Evolutionary conservation across 2,113 vertebrate species (phyloP), one percentile per base, ranked within the genome.

Genomic region (Eurystomus gularis): DNA sequence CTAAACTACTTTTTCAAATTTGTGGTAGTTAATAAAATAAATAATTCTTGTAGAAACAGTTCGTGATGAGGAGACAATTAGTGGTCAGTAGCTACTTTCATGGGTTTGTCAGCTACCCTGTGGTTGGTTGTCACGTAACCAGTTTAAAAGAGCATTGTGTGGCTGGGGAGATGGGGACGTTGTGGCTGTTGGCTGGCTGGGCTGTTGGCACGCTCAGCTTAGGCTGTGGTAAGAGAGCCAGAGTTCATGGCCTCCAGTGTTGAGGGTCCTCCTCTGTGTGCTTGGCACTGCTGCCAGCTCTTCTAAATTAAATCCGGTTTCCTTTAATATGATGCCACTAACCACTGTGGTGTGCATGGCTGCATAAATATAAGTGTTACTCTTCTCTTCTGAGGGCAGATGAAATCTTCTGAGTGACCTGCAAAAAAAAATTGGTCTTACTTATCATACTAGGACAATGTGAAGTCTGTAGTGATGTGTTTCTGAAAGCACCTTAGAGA

Each of bases 31-130:
- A 21, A 12, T 72, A 28, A 31, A 3, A 31, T 3, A 20, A 57
- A 57, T 6, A 21, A 13, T 14, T 60, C 19, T 57, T 80, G 15
- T 23, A 61, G n/a, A 35, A 84, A 25, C n/a, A 18, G 26, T 42
- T 52, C 44, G 28, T 4, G 0, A 21, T 20, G 35, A 15, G 61
- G 39, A 6, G 7, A 19, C 0, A 1, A 11, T 37, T 6, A n/a
- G 37, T 5, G 23, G 37, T 23, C 16, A 37, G 73, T 29, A 65
- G 40, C 6, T 69, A 0, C 18, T 62, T 40, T 8, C 11, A 10
- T 13, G 35, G 7, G 17, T 33, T 71, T 1, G 0, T 49, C 42
- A 39, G 60, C 37, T n/a, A 7, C 33, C 16, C 17, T 24, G 55
- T 37, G 28, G 9, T 19, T 80, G 57, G 8, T 11, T n/a, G 48